Evolutionary conservation across 2,113 vertebrate genomes (phyloP).

Genomic region (Columba janthina): DNA sequence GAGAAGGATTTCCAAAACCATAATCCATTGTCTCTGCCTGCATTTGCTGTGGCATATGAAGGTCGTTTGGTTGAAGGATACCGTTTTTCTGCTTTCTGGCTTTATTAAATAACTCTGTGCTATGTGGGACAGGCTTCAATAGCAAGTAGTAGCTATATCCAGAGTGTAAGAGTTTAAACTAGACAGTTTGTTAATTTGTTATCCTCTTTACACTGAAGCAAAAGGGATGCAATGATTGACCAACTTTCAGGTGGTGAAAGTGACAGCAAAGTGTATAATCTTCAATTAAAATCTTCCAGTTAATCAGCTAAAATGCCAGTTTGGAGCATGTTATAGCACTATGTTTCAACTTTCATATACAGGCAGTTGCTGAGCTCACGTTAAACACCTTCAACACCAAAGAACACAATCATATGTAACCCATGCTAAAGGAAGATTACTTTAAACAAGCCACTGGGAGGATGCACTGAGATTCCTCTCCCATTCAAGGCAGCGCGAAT

Average conservation of each 20-base stretch:
- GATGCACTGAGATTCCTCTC: neutral
- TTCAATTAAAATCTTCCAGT: neutral
- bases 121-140: neutral
- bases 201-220: neutral
- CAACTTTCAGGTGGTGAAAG: neutral
- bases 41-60: neutral
- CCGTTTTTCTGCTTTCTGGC: neutral
- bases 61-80: neutral
- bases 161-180: neutral
- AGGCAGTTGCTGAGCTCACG: neutral
- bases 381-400: neutral
- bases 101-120: neutral
- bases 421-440: neutral
- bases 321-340: neutral
- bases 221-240: neutral
- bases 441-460: neutral
- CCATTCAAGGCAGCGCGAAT: neutral
- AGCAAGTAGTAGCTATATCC: neutral
- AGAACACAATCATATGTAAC: neutral
- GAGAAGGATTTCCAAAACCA: neutral
- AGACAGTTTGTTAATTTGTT: neutral
- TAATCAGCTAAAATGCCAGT: neutral
- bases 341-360: accelerated
- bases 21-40: neutral
- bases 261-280: neutral